Conservation (phyloP, 1,140 invertebrate genomes). For the Sarcophaga bullata region DNA sequence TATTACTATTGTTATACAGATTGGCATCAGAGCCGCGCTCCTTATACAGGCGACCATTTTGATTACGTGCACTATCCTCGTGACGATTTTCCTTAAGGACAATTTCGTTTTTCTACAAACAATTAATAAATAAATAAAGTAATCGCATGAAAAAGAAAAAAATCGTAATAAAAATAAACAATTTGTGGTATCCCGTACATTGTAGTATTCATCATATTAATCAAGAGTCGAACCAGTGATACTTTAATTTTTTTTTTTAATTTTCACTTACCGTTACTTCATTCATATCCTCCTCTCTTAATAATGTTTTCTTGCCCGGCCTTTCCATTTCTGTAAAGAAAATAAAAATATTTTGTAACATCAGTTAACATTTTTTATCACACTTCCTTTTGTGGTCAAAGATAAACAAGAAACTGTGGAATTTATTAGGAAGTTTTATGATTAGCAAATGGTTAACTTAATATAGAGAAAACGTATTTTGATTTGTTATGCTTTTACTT, state of each 20-base stretch:
- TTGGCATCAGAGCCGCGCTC: slow-evolving; percentile 53
- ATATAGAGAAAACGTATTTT: no score
- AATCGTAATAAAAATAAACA: neutral
- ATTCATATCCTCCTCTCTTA: slow-evolving; percentile 56
- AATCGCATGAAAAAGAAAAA: neutral
- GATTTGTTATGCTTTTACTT: slow-evolving; percentile 62
- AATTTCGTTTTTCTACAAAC: slow-evolving; percentile 59
- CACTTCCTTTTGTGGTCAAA: no score
- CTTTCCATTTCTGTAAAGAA: slow-evolving; percentile 60
- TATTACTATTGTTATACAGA: slow-evolving; percentile 43
- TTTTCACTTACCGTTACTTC: slow-evolving; percentile 58
- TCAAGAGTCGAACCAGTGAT: no score
- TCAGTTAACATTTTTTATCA: no score
- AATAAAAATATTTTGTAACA: no score
- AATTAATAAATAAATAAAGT: neutral
- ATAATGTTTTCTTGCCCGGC: slow-evolving; percentile 55
- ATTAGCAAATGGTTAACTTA: neutral
- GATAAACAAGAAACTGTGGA: slow-evolving; percentile 17
- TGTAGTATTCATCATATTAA: no score
- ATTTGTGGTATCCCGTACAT: neutral
- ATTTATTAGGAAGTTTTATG: neutral
- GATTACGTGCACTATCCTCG: slow-evolving; percentile 62
- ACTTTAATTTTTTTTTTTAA: neutral
- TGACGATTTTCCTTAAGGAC: slow-evolving; percentile 59
- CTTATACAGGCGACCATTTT: slow-evolving; percentile 64